These are phyloP conservation scores for Gymnopithys bicolor DNA, from an alignment of 2,797 vertebrate species.

Conservation along the genomic window DNA sequence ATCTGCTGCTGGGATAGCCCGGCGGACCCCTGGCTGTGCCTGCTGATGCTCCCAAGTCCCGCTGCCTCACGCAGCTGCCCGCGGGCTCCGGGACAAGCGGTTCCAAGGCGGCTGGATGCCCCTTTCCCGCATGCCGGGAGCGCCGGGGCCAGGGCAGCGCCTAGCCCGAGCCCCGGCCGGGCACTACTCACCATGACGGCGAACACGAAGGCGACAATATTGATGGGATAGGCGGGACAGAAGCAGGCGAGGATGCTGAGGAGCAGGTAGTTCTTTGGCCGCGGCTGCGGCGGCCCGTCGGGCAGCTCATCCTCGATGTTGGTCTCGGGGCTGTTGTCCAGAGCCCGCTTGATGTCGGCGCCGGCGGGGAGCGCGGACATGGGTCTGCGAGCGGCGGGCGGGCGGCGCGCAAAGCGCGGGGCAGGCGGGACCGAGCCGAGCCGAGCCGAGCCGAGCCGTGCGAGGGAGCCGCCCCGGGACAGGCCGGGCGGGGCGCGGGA, in stretches of 20 bases:
- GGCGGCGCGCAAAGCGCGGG: background rate
- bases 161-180: background rate
- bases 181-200: constrained; percentile 87
- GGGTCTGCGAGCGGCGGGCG: constrained; percentile 58
- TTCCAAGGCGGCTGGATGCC: background rate
- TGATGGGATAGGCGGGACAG: constrained; percentile 91
- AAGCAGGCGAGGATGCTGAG: constrained; percentile 89
- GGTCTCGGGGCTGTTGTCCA: constrained; percentile 77
- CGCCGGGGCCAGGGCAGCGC: background rate
- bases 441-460: background rate
- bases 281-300: constrained; percentile 65
- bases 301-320: constrained; percentile 76
- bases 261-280: constrained; percentile 84
- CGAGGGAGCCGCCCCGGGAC: constrained; percentile 20
- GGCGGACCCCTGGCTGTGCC: fast-evolving
- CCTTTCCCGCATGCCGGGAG: too few species aligned
- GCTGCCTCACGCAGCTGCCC: background rate
- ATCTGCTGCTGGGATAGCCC: background rate
- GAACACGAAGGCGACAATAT: constrained; percentile 90
- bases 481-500: background rate
- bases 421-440: constrained; percentile 23
- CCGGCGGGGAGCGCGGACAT: constrained; percentile 77
- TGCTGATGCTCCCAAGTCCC: background rate
- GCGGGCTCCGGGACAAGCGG: background rate
- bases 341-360: constrained; percentile 79